Conservation (phyloP, 2,797 vertebrate species). For the Gobio occitaniae region DNA sequence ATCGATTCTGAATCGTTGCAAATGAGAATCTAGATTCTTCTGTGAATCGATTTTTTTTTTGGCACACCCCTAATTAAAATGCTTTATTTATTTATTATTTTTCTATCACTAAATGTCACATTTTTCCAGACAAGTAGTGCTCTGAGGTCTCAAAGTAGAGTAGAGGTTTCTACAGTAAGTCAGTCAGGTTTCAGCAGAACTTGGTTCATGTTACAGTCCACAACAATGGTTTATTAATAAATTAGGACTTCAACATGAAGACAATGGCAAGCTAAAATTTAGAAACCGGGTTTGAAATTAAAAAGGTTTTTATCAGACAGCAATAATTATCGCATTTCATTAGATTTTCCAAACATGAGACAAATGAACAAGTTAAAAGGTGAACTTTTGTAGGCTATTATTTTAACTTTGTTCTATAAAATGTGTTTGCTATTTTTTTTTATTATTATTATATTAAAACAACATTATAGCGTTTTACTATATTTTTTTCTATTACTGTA, state of each 20-base stretch:
- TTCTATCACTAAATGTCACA: not conserved
- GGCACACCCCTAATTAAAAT: no score
- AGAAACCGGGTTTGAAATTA: not conserved
- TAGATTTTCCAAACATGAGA: no score
- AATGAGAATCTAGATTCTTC: no score
- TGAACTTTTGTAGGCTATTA: not conserved
- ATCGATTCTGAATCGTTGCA: no score
- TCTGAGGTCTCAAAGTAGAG: not conserved
- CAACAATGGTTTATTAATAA: constrained; percentile 6
- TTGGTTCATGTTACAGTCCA: not conserved
- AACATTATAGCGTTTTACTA: not conserved
- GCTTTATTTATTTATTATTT: not conserved
- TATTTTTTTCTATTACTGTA: not conserved
- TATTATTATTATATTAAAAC: not conserved
- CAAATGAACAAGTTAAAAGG: not conserved
- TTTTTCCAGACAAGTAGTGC: not conserved
- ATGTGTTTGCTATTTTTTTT: not conserved
- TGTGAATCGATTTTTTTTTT: no score
- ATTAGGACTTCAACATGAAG: not conserved
- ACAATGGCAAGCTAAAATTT: not conserved
- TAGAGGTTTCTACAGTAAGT: not conserved
- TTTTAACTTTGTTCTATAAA: not conserved
- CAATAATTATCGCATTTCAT: not conserved
- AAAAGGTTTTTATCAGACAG: not conserved
- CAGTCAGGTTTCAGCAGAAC: not conserved